phyloP scores from a whole-genome alignment of 2,888 invertebrate species.

The Heterodera filipjevi region DNA sequence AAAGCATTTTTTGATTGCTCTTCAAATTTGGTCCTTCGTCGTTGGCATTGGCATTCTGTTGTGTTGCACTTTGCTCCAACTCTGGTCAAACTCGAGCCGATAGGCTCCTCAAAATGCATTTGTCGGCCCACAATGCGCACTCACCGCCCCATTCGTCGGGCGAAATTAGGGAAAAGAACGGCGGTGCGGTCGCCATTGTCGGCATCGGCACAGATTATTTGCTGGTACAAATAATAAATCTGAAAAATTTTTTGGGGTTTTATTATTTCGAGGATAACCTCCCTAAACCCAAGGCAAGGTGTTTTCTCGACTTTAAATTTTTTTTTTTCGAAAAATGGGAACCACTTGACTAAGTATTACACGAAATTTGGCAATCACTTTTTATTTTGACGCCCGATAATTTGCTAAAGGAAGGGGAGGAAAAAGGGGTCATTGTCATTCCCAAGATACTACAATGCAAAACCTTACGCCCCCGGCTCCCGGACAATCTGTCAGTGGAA shows the following conservation, averaged over 20 bases:
- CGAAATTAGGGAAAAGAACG: constrained; percentile 78
- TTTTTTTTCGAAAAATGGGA: no score
- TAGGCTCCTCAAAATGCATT: constrained; percentile 73
- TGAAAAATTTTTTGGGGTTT: constrained; percentile 54
- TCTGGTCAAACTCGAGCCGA: constrained; percentile 75
- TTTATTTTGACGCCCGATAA: no score
- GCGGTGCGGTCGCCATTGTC: constrained; percentile 43
- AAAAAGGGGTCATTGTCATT: no score
- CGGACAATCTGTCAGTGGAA: no score
- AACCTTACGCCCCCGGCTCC: no score
- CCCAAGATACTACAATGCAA: no score
- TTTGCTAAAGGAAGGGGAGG: no score
- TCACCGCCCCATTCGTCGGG: constrained; percentile 78
- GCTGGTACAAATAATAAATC: constrained; percentile 32
- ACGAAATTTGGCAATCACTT: no score
- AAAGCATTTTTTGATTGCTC: neutral
- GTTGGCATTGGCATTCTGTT: constrained; percentile 55
- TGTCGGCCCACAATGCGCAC: constrained; percentile 45
- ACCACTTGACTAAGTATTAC: no score
- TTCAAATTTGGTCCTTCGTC: neutral
- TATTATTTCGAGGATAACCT: no score
- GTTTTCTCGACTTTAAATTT: no score
- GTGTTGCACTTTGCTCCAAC: constrained; percentile 70
- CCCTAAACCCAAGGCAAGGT: no score
- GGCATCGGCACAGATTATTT: neutral